Evolutionary conservation across 2,797 vertebrate genomes (phyloP), one percentile per base, ranked within the genome.

Genomic region (Xiphophorus birchmanni): DNA sequence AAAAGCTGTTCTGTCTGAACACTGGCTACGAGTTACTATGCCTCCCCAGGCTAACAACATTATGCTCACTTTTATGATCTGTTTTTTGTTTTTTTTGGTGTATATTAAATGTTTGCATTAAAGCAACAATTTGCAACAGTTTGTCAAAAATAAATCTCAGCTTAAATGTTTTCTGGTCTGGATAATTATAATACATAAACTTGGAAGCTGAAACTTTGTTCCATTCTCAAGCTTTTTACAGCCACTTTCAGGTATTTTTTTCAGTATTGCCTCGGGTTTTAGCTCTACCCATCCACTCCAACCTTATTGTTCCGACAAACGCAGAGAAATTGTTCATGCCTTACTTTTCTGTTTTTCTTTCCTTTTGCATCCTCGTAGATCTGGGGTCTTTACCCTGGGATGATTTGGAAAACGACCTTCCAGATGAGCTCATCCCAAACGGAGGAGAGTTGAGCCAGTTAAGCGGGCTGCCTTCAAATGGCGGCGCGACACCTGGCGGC

Each of bases 391-490:
- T 98, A 81, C 97, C 98, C 86, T 96, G 96, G 96, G 96, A 95
- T 78, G 98, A 99, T 93, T 95, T 99, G 91, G 98, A 99, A 94
- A 98, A 98, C 44, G 97, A 99, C 94, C 97, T 99, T 93, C 98
- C 98, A 2, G 98, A 99, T 92, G 98, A 99, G 92, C 94, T 99
- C 93, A 99, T 99, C 84, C 97, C 97, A 69, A 99, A 99, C 82
- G 98, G 97, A 85, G 94, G 95, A 65, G 97, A 99, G 87, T 92
- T 97, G 85, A 90, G 93, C 90, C 93, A 97, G 88, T 95, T 98
- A 93, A 95, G 96, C 84, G 89, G 92, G 73, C 95, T 96, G 89
- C 89, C 95, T 84, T 91, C 95, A 78, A 96, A 96, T 0, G 94
- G 94, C 0, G 93, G 95, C 26, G 79, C 85, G 60, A 40, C 37